Evolutionary conservation across 2,888 invertebrate species (phyloP).

Genomic region (Gortyna flavago): DNA sequence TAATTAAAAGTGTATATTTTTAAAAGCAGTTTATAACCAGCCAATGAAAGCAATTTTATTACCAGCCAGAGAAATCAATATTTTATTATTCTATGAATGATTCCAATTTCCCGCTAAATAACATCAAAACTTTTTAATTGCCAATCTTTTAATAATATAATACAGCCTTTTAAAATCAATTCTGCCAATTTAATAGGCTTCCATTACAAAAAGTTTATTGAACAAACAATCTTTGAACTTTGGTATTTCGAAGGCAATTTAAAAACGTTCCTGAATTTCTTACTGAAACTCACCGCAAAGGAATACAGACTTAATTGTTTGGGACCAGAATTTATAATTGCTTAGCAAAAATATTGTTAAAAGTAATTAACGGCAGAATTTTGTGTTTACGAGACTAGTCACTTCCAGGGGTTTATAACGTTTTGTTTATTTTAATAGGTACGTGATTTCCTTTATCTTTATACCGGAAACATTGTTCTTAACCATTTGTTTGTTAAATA

Average conservation of each 20-base stretch:
- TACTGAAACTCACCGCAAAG: not conserved
- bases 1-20: conserved; percentile 2
- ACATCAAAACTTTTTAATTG: not conserved
- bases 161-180: conserved; percentile 18
- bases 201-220: conserved; percentile 47
- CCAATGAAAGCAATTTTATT: not conserved
- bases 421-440: conserved; percentile 44
- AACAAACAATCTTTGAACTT: conserved; percentile 42
- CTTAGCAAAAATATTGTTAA: not conserved
- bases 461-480: conserved; percentile 2
- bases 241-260: conserved; percentile 40
- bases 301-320: conserved; percentile 20
- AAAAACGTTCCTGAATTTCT: conserved; percentile 32
- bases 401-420: conserved; percentile 20
- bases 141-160: conserved; percentile 28
- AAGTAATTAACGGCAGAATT: conserved; percentile 31
- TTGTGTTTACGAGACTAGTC: conserved; percentile 17
- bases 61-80: not conserved
- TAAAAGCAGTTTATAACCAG: not conserved
- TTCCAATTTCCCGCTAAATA: not conserved
- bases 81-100: not conserved
- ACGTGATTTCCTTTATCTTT: conserved; percentile 17
- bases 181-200: conserved; percentile 38
- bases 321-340: conserved; percentile 9
- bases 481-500: conserved; percentile 5